Percentiles rank a stretch among this genome's conserved stretches.
phyloP scores from a whole-genome alignment of 2,888 invertebrate species.

The Apodemia zela region DNA sequence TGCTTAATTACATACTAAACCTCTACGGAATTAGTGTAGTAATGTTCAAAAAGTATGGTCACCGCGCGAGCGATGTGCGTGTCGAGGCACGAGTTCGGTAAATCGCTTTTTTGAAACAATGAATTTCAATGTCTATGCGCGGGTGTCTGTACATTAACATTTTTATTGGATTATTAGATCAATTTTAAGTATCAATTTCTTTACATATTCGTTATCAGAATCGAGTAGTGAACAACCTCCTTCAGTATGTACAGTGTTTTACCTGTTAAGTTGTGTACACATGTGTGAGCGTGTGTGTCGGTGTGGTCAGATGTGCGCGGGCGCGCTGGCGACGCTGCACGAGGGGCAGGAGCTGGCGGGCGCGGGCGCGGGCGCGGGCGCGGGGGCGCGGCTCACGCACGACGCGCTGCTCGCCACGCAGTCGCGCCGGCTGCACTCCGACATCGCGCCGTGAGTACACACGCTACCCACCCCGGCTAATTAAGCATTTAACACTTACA shows the following conservation, averaged over 20 bases:
- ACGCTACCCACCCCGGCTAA: constrained; percentile 14
- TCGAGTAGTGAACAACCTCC: no score
- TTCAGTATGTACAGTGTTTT: no score
- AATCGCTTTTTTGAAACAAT: not conserved
- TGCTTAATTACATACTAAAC: not conserved
- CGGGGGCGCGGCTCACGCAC: constrained; percentile 85
- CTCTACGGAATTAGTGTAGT: no score
- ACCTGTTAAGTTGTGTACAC: no score
- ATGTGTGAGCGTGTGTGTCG: no score
- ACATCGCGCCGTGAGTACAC: constrained; percentile 69
- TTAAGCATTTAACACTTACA: no score
- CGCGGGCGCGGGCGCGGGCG: constrained; percentile 60
- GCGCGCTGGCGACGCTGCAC: constrained; percentile 89
- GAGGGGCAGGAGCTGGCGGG: constrained; percentile 80
- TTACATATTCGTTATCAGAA: not conserved
- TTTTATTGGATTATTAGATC: no score
- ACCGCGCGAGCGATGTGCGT: not conserved
- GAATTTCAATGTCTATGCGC: not conserved
- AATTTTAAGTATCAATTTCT: no score
- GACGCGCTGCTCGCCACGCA: constrained; percentile 90
- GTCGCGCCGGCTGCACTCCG: constrained; percentile 84
- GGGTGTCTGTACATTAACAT: no score
- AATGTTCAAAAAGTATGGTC: no score
- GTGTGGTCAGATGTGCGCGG: constrained; percentile 35
- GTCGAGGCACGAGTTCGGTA: no score